Evolutionary conservation across 2,797 vertebrate genomes (phyloP), one percentile per base, ranked within the genome.

Genomic region (Platalea minor): DNA sequence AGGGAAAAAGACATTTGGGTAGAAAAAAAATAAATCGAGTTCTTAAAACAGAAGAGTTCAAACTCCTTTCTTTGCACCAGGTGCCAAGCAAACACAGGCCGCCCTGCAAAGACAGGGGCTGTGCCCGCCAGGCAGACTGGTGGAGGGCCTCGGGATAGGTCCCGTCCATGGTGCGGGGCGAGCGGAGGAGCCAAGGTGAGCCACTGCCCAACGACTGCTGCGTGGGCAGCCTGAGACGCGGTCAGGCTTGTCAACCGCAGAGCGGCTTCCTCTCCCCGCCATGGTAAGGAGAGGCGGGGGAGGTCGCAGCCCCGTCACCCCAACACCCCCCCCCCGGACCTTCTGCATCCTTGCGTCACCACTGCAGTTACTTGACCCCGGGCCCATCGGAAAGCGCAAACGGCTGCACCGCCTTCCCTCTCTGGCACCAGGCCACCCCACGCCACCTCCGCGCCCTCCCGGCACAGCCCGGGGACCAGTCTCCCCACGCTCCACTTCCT

Each of bases 311-410:
- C 41, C 35, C 20, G 25, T 10, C 46, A 39, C 8, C 13, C 21
- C 50, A n/a, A 4, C 19, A 39, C 15, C 63, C 24, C n/a, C 21
- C 24, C 18, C 14, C 10, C 41, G 21, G 57, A 69, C 7, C 25
- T 85, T 35, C 17, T 2, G 5, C 46, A 21, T 77, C 39, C 24
- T 46, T 33, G 26, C 31, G 20, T 51, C 68, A 29, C 25, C 43
- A 41, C 6, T 1, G 46, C 37, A 33, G 37, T 31, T 56, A 26
- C 24, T 17, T 41, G 29, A 53, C 18, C 11, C 59, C 0, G 0
- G 37, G 39, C 26, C 57, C 46, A n/a, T 5, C 56, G 31, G 28
- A 48, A 51, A 72, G 63, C 17, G 5, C 82, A 37, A 15, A 61
- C 14, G 17, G 68, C 59, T 43, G 33, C 31, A 37, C 54, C 54